Base-by-base conservation (phyloP, 2,113 vertebrate genomes). In the Condylura cristata region DNA sequence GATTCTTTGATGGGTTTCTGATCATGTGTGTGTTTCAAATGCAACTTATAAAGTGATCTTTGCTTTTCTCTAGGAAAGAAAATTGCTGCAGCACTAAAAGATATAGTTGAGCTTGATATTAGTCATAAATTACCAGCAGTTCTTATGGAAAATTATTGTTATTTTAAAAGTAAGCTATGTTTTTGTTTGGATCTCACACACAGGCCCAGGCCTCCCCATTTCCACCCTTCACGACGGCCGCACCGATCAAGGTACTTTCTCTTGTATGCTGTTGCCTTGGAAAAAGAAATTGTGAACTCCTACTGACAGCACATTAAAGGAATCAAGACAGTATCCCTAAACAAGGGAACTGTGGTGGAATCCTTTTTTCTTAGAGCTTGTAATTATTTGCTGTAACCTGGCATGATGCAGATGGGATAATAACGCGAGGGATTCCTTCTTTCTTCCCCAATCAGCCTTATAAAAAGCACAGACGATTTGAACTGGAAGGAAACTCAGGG, bases 161-260 rank as follows among this genome's bases (percentile, higher is more conserved):
- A 44, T 61, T 96, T 93, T 80, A 71, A 97, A 44, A 72, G 2
- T 87, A 88, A 97, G 76, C 20, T 66, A 8, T 30, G 2, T 89
- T 88, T 87, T 86, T 92, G 13, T 97, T 97, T 89, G 75, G 34
- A 61, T 96, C 84, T 46, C 90, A 65, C 13, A 3, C 8, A 65
- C 96, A 99, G 98, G 98, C 84, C 98, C 98, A 0, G 98, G 98
- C 3, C 96, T 98, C 93, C 98, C 98, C 37, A 98, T 99, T 96
- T 98, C 98, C 39, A 98, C 98, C 75, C 97, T 99, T 92, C 98
- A 98, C 34, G 98, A 98, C 14, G 98, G 98, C 87, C 58, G 0
- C 7, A 94, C 97, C 0, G 96, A 98, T 8, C 97, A 98, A 98
- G 98, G 98, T 99, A 98, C 34, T 32, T 22, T 95, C 65, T 58